Evolutionary conservation across 2,888 invertebrate species (phyloP), one percentile per base, ranked within the genome.

Genomic region (Notodonta ziczac): DNA sequence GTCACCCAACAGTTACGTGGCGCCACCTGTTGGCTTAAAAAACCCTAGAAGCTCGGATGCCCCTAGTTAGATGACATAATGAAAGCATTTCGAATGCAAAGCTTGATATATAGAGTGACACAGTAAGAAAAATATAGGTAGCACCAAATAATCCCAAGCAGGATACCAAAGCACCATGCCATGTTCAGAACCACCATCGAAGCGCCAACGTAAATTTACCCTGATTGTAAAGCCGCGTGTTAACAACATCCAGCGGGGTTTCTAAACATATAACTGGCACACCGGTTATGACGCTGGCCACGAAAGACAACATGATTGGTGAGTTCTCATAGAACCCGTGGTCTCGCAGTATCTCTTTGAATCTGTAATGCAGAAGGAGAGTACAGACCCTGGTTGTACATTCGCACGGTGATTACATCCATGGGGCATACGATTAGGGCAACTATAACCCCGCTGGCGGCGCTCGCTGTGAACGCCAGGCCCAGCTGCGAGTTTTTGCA

Each of bases 191-290:
- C 12, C 0, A 51, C 6, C 16, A 50, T 8, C 14, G 9, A 46
- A 56, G n/a, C 54, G 16, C 13, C 53, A 44, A 42, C 16, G 56
- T 57, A 64, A 63, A 62, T 63, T 89, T 94, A 96, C 97, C 97
- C 95, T 98, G 98, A 87, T 98, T 98, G 83, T 97, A 98, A 71
- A 98, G 94, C 69, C 98, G 94, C 0, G 98, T 98, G 66, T 97
- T 96, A 63, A 98, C 94, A 9, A 98, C 96, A 88, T 98, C 98
- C 83, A 98, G 96, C 0, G 98, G 98, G 2, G 97, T 97, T 96
- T 98, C 98, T 70, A 96, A 94, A 53, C 96, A 77, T 13, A 96
- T 96, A 65, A 97, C 96, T 40, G 96, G 95, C 62, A 97, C 90
- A 44, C 98, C 97, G 76, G 97, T 96, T 8, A 96, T 90, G 84